Conservation (phyloP, 2,888 invertebrate species). For the Auanema freiburgensis region DNA sequence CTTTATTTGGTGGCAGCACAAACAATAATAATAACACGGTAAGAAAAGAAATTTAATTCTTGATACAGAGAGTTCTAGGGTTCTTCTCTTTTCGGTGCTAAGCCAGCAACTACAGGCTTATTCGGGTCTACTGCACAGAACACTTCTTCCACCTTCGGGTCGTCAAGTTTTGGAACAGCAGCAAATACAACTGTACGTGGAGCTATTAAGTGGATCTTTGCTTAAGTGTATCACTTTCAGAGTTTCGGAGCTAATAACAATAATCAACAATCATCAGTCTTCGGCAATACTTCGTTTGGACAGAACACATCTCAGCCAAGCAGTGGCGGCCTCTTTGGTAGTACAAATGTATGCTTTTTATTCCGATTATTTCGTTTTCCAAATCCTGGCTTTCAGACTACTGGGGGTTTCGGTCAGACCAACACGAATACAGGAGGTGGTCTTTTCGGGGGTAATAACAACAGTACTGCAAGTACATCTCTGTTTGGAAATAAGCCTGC, state of each 20-base stretch:
- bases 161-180: background rate
- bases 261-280: slow-evolving; percentile 19
- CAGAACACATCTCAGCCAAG: slow-evolving; percentile 38
- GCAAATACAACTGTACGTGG: background rate
- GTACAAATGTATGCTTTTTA: background rate
- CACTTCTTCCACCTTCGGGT: background rate
- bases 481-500: slow-evolving; percentile 46
- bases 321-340: slow-evolving; percentile 61
- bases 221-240: background rate
- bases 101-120: slow-evolving; percentile 14
- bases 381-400: slow-evolving; percentile 30
- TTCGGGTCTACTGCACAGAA: slow-evolving; percentile 7
- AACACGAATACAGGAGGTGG: slow-evolving; percentile 27
- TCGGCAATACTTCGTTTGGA: slow-evolving; percentile 29
- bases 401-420: slow-evolving; percentile 35
- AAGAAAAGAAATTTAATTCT: background rate
- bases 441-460: slow-evolving; percentile 65
- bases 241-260: slow-evolving; percentile 15
- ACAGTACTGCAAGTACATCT: slow-evolving; percentile 35
- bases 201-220: background rate
- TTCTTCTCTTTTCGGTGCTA: background rate
- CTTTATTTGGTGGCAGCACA: too few species aligned
- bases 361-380: slow-evolving; percentile 1
- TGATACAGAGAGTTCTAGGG: background rate
- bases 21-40: too few species aligned